Percentiles rank a stretch among this genome's conserved stretches.
phyloP scores from a whole-genome alignment of 1,140 invertebrate species.

The Anadara kagoshimensis region DNA sequence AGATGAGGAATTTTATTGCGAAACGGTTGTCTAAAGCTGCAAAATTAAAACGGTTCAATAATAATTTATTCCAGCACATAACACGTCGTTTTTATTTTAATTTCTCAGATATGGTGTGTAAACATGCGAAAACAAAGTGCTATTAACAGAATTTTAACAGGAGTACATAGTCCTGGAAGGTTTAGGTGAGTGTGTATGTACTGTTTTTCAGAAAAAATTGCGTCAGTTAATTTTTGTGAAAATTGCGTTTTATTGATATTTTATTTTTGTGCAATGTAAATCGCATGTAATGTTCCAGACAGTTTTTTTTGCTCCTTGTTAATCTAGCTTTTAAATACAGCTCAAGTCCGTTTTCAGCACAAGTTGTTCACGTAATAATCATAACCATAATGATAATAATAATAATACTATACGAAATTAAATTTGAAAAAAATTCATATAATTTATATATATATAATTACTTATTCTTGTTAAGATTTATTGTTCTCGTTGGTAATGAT shows the following conservation, averaged over 20 bases:
- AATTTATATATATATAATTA: too few relatives aligned
- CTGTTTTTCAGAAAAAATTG: not conserved
- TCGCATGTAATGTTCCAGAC: not conserved
- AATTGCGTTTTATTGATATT: not conserved
- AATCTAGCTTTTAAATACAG: not conserved
- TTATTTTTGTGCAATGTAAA: not conserved
- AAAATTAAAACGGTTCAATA: too few relatives aligned
- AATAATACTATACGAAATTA: too few relatives aligned
- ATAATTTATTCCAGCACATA: not conserved
- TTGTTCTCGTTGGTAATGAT: too few relatives aligned
- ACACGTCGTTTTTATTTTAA: not conserved
- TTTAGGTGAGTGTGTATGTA: slow-evolving; percentile 69
- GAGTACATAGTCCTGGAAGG: slow-evolving; percentile 73
- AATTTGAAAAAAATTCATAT: too few relatives aligned
- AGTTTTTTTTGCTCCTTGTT: not conserved
- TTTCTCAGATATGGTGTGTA: slow-evolving; percentile 75
- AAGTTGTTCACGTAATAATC: too few relatives aligned
- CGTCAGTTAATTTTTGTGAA: not conserved
- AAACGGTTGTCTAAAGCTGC: too few relatives aligned
- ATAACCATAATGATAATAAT: too few relatives aligned
- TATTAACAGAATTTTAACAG: slow-evolving; percentile 72
- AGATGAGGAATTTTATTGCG: too few relatives aligned
- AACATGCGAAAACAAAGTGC: slow-evolving; percentile 73
- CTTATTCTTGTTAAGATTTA: too few relatives aligned
- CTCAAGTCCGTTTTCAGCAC: not conserved